Evolutionary conservation across 2,888 invertebrate genomes (phyloP), one percentile per base, ranked within the genome.

Genomic region (Papilio elwesi): DNA sequence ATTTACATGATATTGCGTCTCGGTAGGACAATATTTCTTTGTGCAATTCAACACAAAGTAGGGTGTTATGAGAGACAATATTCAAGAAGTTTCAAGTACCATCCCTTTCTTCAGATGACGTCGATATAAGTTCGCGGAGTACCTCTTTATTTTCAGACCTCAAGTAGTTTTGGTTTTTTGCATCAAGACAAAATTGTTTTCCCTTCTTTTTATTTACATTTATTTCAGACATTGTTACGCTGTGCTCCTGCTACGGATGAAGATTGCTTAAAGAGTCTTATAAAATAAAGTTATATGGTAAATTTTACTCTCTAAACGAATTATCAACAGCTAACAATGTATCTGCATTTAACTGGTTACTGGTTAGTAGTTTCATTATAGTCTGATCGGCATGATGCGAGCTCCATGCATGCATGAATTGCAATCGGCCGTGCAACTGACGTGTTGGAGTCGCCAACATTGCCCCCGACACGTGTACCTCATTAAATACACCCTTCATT

Each of bases 391-490:
- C 47, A 13, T 15, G 72, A 70, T 49, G 72, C 67, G 55, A 77
- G 70, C 81, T 82, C 79, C 74, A 52, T 59, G 38, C 74, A 43
- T 43, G 85, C 85, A 83, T 83, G 81, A 80, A 81, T 77, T 75
- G 80, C 77, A 75, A 78, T 80, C 78, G 79, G 55, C 38, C 78
- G 73, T 84, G 84, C 79, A 75, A 78, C 70, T 86, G 87, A 85
- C 85, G 82, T 80, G 81, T 76, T 75, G 79, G 76, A 76, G 78
- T 81, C 78, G 79, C 78, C 76, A 80, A 83, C 80, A 78, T 79
- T 76, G 79, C 79, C 74, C 77, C 76, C 74, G 79, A 82, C 87
- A 84, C 86, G 86, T 84, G 87, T 80, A 79, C 76, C 82, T 83
- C 81, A 83, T 87, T 86, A 85, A 80, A 78, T 81, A 77, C 83